Base-by-base conservation (phyloP, 1,140 invertebrate genomes). In the Choristoneura fumiferana region DNA sequence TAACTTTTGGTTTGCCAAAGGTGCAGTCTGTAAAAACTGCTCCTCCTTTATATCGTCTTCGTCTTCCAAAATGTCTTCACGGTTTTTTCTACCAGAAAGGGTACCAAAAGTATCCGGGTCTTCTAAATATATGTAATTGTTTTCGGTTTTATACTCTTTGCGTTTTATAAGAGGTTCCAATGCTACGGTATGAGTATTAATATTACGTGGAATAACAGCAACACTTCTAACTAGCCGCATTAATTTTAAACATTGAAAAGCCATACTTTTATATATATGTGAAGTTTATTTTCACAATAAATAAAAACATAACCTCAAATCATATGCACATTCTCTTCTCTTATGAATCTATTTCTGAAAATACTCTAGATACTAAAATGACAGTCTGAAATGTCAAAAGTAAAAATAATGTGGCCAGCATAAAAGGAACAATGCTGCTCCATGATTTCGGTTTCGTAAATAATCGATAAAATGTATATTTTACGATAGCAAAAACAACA, bases 11-110 rank as follows among this genome's bases (percentile, higher is more conserved):
- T 75, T 76, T 14, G 76, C 68, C 13, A 87, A 40, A 22, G 91
- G 89, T 34, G 77, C 62, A 45, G 90, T 82, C 62, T 78, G 75
- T 35, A 91, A 63, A 75, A 82, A 91, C 15, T 91, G 73, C 62
- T 93, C 90, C 76, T 94, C 92, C 56, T 84, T 71, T 35, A 87
- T 57, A 71, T 93, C 93, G 29, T 78, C 91, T 71, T 87, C 84
- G 71, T 92, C 88, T 54, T 78, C 49, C 43, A 81, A 58, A 54
- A 76, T 65, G 38, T 82, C 62, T 54, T 70, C 45, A 3, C 63
- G 35, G 58, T 57, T 63, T 14, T 58, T 62, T 15, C 58, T 69
- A 37, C 61, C 62, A 34, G 69, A 64, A 14, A 84, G 62, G 1
- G 77, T 75, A 52, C 91, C 91, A 78, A 92, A 92, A n/a, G 49